Percentiles rank a stretch among this genome's conserved stretches.
Evolutionary conservation across 2,888 invertebrate species (phyloP).

Genomic region (Ctena decussata): DNA sequence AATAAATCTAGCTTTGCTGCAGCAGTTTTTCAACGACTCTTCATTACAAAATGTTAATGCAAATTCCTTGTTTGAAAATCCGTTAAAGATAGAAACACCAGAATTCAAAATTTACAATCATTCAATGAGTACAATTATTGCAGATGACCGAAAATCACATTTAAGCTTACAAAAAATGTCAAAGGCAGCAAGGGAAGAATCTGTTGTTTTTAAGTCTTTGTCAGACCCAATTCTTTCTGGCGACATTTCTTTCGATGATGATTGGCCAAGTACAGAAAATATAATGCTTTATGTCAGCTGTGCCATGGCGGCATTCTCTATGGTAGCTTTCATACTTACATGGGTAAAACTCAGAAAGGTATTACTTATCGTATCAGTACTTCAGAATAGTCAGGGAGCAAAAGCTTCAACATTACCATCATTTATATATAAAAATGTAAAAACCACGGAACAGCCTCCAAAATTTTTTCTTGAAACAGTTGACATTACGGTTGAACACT

Average conservation of each 20-base stretch:
- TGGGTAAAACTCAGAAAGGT: too few species aligned
- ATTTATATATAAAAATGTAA: too few species aligned
- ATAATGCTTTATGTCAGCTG: not conserved
- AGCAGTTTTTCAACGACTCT: constrained; percentile 32
- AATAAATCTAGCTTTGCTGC: constrained; percentile 25
- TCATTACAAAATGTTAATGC: constrained; percentile 14
- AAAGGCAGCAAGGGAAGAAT: constrained; percentile 31
- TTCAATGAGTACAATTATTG: too few species aligned
- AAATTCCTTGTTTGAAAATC: constrained; percentile 26
- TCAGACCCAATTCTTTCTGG: constrained; percentile 34
- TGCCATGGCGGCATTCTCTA: not conserved
- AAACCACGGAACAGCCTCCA: not conserved
- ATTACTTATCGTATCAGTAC: constrained; percentile 13
- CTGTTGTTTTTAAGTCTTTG: constrained; percentile 21
- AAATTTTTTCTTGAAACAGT: constrained; percentile 15
- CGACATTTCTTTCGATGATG: not conserved
- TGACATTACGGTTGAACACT: too few species aligned
- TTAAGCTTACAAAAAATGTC: constrained; percentile 50
- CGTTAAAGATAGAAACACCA: constrained; percentile 31
- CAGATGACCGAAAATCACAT: constrained; percentile 39
- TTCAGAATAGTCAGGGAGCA: constrained; percentile 1
- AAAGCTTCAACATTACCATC: constrained; percentile 25
- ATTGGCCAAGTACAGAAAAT: constrained; percentile 10
- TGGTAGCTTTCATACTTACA: not conserved
- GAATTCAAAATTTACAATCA: constrained; percentile 40